phyloP scores from a whole-genome alignment of 1,140 invertebrate species.

The Microvelia longipes region DNA sequence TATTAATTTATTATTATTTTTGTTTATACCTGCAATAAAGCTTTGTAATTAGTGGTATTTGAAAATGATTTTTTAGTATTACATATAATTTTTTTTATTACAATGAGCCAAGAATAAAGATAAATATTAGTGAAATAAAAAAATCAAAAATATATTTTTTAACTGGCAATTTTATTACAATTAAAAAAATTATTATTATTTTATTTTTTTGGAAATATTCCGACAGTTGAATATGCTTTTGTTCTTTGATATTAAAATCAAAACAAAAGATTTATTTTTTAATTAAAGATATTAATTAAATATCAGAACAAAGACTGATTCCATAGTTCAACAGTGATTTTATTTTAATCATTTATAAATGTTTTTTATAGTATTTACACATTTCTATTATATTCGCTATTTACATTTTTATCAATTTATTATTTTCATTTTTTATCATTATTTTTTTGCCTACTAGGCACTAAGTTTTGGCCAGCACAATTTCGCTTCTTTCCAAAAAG shows the following conservation, averaged over 20 bases:
- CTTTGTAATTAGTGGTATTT: not conserved
- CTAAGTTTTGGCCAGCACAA: constrained; percentile 11
- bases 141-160: constrained; percentile 9
- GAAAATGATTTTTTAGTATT: constrained; percentile 11
- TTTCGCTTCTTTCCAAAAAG: constrained; percentile 1
- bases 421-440: not conserved
- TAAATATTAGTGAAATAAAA: constrained; percentile 14
- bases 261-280: not conserved
- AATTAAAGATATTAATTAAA: constrained; percentile 7
- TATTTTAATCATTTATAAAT: too few relatives aligned
- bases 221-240: not conserved
- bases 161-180: constrained; percentile 13
- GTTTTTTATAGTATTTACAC: constrained; percentile 13
- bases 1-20: too few relatives aligned
- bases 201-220: not conserved
- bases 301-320: constrained; percentile 16
- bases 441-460: constrained; percentile 10
- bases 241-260: not conserved
- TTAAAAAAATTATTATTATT: constrained; percentile 9
- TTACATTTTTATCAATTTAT: constrained; percentile 9
- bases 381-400: constrained; percentile 6
- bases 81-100: constrained; percentile 16
- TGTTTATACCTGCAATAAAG: not conserved
- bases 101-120: constrained; percentile 11
- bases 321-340: constrained; percentile 18